A percentile compares a stretch with the other conserved stretches of the same genome.
Evolutionary conservation across 2,888 invertebrate genomes (phyloP).

Genomic region (Subacronicta megacephala): DNA sequence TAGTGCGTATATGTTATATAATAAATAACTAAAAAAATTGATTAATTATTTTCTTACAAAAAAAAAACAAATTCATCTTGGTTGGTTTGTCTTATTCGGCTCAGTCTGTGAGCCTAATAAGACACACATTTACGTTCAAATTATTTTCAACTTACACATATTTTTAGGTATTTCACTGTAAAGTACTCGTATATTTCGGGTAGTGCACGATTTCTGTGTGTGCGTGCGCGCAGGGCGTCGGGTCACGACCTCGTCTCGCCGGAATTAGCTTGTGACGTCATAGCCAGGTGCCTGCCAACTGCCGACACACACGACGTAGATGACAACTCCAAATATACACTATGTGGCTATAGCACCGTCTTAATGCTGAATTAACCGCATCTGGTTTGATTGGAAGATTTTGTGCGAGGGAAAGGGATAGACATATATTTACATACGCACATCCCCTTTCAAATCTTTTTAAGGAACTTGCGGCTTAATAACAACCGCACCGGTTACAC

Average conservation of each 20-base stretch:
- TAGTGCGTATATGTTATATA: too few species aligned
- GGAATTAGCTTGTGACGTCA: constrained; percentile 79
- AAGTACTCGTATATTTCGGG: constrained; percentile 34
- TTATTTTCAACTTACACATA: too few species aligned
- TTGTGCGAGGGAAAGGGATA: neutral
- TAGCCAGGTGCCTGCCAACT: constrained; percentile 76
- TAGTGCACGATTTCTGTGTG: constrained; percentile 34
- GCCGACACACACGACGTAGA: constrained; percentile 59
- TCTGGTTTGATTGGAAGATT: constrained; percentile 18
- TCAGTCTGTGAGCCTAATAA: too few species aligned
- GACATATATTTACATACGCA: neutral
- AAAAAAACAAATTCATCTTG: too few species aligned
- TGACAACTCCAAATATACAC: constrained; percentile 62
- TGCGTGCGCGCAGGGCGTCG: constrained; percentile 75
- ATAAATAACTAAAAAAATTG: too few species aligned
- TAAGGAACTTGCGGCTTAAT: neutral
- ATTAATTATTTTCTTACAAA: too few species aligned
- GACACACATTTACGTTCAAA: too few species aligned
- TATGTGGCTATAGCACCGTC: constrained; percentile 19
- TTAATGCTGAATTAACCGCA: constrained; percentile 17
- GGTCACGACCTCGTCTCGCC: constrained; percentile 85
- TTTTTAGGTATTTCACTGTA: too few species aligned
- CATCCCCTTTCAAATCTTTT: neutral
- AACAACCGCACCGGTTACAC: neutral
- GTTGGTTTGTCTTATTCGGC: too few species aligned